phyloP scores from a whole-genome alignment of 2,888 invertebrate species.

The Trissolcus japonicus region DNA sequence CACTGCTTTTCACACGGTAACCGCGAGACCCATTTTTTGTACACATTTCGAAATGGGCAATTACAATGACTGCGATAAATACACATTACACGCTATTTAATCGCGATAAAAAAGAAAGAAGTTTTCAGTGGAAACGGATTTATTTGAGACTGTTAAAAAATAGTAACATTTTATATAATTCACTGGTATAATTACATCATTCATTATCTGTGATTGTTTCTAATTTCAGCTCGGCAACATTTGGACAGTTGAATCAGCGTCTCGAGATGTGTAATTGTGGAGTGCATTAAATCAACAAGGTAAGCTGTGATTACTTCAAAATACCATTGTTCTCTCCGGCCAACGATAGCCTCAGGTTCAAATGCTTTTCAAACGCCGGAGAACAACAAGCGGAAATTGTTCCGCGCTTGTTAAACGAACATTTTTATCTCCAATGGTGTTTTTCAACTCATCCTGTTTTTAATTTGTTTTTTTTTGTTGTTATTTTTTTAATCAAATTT shows the following conservation, averaged over 20 bases:
- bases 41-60: constrained; percentile 15
- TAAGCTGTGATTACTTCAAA: constrained; percentile 42
- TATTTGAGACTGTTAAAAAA: not conserved
- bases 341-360: constrained; percentile 43
- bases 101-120: constrained; percentile 15
- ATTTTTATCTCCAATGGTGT: constrained; percentile 6
- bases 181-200: constrained; percentile 46
- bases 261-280: constrained; percentile 42
- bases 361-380: constrained; percentile 21
- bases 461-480: no score
- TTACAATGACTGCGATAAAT: constrained; percentile 26
- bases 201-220: constrained; percentile 51
- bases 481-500: no score
- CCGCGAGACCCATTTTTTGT: constrained; percentile 4
- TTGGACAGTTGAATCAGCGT: constrained; percentile 52
- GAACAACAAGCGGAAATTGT: constrained; percentile 36
- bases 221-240: constrained; percentile 45
- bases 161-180: constrained; percentile 43
- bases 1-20: constrained; percentile 14
- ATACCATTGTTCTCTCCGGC: constrained; percentile 42
- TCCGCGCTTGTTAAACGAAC: not conserved
- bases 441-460: no score
- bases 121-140: no score
- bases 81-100: constrained; percentile 29
- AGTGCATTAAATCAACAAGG: constrained; percentile 45